phyloP scores from a whole-genome alignment of 2,113 vertebrate genomes.

The Siniperca knerii region DNA sequence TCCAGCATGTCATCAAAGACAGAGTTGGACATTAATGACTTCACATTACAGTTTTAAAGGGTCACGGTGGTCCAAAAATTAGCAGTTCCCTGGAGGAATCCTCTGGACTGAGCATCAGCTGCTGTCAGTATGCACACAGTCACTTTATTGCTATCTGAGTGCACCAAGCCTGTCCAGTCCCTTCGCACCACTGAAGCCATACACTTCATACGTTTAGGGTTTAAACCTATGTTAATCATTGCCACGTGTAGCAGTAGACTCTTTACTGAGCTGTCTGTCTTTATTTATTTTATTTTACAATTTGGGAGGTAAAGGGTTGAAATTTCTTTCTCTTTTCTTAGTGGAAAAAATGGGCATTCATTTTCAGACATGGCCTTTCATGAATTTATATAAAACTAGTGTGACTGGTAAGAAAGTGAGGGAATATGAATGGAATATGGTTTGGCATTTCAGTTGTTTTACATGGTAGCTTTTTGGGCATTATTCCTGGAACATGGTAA shows the following conservation, averaged over 20 bases:
- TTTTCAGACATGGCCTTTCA: constrained; percentile 70
- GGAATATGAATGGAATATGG: constrained; percentile 75
- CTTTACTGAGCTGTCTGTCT: constrained; percentile 54
- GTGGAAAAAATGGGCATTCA: constrained; percentile 74
- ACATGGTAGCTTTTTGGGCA: constrained; percentile 72
- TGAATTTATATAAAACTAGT: constrained; percentile 76
- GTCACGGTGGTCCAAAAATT: constrained; percentile 34
- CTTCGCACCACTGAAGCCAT: constrained; percentile 35
- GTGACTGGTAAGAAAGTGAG: constrained; percentile 75
- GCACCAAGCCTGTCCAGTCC: constrained; percentile 36
- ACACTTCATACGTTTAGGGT: constrained; percentile 55
- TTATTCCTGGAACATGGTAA: constrained; percentile 80
- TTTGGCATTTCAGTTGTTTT: constrained; percentile 82
- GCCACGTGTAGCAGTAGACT: constrained; percentile 65
- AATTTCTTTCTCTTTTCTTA: constrained; percentile 68
- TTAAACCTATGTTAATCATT: constrained; percentile 66
- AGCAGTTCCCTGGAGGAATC: constrained; percentile 34
- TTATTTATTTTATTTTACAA: constrained; percentile 70
- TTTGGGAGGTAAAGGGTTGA: constrained; percentile 68
- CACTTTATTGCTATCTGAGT: constrained; percentile 38
- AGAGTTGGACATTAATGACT: constrained; percentile 52
- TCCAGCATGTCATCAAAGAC: constrained; percentile 58
- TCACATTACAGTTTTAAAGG: constrained; percentile 55
- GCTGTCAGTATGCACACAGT: constrained; percentile 33
- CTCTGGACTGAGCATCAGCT: constrained; percentile 37